Conservation (phyloP, 2,797 vertebrate species). For the Iguana delicatissima region DNA sequence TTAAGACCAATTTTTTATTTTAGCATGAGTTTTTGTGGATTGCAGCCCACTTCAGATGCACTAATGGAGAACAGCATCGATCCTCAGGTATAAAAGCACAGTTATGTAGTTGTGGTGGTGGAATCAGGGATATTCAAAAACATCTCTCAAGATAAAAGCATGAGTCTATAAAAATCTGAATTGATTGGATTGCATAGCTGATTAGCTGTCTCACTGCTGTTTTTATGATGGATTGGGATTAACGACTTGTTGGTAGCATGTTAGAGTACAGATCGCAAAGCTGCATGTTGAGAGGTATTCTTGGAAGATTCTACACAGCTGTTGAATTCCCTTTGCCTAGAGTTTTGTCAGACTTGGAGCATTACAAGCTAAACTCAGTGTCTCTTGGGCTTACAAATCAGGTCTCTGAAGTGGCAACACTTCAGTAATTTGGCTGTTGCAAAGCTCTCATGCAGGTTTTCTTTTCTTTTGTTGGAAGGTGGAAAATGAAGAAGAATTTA, state of each 20-base stretch:
- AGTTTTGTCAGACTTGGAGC: neutral
- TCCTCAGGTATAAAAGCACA: too few relatives aligned
- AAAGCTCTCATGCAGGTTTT: constrained; percentile 11
- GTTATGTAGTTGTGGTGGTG: too few relatives aligned
- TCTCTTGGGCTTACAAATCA: neutral
- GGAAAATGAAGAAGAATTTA: constrained; percentile 92
- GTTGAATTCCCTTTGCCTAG: neutral
- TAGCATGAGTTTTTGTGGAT: too few relatives aligned
- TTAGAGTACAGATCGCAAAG: neutral
- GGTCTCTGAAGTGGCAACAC: neutral
- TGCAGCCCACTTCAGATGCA: too few relatives aligned
- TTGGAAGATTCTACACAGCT: neutral
- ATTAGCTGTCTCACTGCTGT: neutral
- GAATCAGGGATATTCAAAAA: neutral
- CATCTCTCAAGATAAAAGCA: neutral
- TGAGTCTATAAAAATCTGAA: neutral
- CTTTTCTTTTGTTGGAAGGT: constrained; percentile 81
- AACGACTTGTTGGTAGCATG: neutral
- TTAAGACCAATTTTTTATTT: too few relatives aligned
- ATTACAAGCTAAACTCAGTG: neutral
- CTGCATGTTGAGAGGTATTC: neutral
- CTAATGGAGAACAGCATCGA: too few relatives aligned
- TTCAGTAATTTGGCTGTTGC: constrained; percentile 25
- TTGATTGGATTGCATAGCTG: too few relatives aligned
- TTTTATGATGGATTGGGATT: neutral